Conservation (phyloP, 2,888 invertebrate genomes). For the Phorcus lineatus region DNA sequence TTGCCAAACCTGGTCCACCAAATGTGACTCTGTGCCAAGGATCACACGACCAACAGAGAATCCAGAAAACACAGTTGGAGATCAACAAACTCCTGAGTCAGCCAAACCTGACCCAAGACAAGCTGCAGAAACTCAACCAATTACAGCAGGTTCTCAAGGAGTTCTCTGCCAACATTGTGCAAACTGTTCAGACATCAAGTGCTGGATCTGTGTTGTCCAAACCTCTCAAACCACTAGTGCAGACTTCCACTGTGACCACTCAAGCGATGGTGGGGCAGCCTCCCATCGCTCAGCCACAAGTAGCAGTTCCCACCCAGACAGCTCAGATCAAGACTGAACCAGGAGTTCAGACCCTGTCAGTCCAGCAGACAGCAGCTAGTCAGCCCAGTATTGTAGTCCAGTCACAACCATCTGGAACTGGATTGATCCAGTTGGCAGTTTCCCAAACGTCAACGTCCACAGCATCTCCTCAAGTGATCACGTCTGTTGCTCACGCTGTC, state of each 20-base stretch:
- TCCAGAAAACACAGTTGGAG: slow-evolving; percentile 81
- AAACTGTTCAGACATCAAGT: background rate
- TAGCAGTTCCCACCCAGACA: slow-evolving; percentile 3
- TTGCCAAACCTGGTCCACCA: slow-evolving; percentile 32
- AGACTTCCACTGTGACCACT: background rate
- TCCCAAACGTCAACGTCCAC: background rate
- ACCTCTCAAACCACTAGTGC: background rate
- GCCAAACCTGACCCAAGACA: slow-evolving; percentile 77
- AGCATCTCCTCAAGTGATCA: background rate
- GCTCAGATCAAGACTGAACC: slow-evolving; percentile 27
- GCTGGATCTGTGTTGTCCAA: background rate
- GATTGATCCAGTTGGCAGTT: slow-evolving; percentile 27
- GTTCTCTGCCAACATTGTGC: background rate
- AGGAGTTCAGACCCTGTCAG: background rate
- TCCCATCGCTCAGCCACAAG: slow-evolving; percentile 39
- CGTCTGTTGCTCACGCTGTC: background rate
- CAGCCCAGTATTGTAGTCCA: background rate
- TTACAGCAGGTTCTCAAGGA: slow-evolving; percentile 28
- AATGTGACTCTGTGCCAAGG: slow-evolving; percentile 46
- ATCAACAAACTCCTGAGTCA: slow-evolving; percentile 82
- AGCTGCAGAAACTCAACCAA: slow-evolving; percentile 47
- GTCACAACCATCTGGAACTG: slow-evolving; percentile 26
- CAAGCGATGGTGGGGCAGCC: slow-evolving; percentile 38
- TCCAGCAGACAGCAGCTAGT: background rate
- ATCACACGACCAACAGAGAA: slow-evolving; percentile 46